Evolutionary conservation across 2,113 vertebrate genomes (phyloP).

Genomic region (Heterocephalus glaber): DNA sequence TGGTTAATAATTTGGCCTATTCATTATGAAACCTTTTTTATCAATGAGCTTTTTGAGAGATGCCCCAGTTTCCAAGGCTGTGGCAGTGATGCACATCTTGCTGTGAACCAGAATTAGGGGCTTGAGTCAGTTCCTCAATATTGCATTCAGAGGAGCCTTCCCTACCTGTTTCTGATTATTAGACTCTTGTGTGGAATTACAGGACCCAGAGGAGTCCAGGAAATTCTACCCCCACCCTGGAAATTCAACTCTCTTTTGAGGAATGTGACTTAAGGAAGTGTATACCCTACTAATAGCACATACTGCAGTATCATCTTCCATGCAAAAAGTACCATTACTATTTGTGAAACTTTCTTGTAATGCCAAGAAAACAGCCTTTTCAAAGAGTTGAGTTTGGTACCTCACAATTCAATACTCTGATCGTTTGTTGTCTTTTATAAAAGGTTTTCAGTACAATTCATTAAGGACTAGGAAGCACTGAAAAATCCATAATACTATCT

Average conservation of each 20-base stretch:
- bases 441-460: constrained; percentile 35
- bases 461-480: constrained; percentile 9
- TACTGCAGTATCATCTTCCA: background rate
- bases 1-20: background rate
- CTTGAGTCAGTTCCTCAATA: background rate
- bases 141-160: background rate
- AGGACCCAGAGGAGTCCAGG: background rate
- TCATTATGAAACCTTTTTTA: background rate
- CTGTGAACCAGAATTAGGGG: background rate
- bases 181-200: background rate
- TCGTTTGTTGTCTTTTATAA: background rate
- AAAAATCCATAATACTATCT: background rate
- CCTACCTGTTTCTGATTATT: background rate
- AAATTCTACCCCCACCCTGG: background rate
- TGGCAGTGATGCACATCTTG: background rate
- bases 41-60: background rate
- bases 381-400: background rate
- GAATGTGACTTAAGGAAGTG: background rate
- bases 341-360: background rate
- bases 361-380: constrained; percentile 35
- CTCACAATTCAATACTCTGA: constrained; percentile 34
- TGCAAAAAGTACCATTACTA: background rate
- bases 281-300: background rate
- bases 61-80: background rate
- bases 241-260: constrained; percentile 38